Evolutionary conservation across 2,888 invertebrate genomes (phyloP).

Genomic region (Axea sp.): DNA sequence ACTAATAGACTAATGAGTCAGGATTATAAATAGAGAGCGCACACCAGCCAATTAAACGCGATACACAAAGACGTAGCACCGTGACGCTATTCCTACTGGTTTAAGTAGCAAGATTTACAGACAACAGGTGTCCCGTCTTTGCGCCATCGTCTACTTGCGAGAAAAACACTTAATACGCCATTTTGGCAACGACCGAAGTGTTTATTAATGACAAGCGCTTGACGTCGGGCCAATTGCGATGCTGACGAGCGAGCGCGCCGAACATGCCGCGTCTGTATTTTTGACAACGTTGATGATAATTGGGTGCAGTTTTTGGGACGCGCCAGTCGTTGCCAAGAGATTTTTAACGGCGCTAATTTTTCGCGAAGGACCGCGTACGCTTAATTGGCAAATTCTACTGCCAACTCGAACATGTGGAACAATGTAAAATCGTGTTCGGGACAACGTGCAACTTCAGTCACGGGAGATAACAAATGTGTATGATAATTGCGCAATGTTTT

Average conservation of each 20-base stretch:
- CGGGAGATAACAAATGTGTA: no score
- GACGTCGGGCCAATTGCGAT: constrained; percentile 67
- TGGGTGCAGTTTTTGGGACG: constrained; percentile 54
- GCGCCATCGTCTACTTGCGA: constrained; percentile 58
- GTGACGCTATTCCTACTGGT: constrained; percentile 62
- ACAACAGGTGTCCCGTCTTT: constrained; percentile 74
- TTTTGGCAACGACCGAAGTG: constrained; percentile 67
- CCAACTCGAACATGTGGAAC: no score
- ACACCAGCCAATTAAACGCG: constrained; percentile 76
- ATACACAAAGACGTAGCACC: constrained; percentile 65
- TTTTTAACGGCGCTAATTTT: no score
- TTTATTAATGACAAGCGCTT: constrained; percentile 73
- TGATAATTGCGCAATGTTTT: no score
- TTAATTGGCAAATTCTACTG: no score
- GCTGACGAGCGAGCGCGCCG: constrained; percentile 29
- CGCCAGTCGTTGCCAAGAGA: background rate
- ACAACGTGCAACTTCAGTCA: no score
- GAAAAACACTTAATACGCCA: constrained; percentile 69
- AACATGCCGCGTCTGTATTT: constrained; percentile 33
- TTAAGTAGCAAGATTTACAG: constrained; percentile 78
- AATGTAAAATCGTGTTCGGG: no score
- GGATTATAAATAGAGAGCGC: constrained; percentile 72
- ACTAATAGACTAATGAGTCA: constrained; percentile 74
- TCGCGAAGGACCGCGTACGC: no score
- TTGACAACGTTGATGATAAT: constrained; percentile 56